Evolutionary conservation across 2,113 vertebrate genomes (phyloP).

Genomic region (Muntiacus reevesi): DNA sequence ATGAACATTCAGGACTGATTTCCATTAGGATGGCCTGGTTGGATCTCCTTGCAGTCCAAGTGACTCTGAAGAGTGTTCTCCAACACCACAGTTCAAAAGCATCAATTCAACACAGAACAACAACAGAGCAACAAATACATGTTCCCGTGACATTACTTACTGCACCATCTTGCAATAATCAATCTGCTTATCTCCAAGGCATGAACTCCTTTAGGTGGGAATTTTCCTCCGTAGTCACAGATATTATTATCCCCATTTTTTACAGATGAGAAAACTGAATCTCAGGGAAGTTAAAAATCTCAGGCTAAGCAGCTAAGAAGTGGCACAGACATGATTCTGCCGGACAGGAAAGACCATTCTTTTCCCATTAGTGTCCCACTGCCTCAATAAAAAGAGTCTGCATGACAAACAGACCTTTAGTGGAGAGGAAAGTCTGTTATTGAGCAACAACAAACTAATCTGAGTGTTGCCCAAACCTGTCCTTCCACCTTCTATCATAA

Average conservation of each 20-base stretch:
- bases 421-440: background rate
- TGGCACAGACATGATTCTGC: background rate
- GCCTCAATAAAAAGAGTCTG: background rate
- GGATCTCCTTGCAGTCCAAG: background rate
- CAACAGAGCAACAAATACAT: background rate
- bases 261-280: background rate
- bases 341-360: background rate
- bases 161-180: background rate
- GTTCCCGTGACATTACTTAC: background rate
- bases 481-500: background rate
- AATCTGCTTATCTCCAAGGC: background rate
- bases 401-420: background rate
- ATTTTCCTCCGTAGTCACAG: background rate
- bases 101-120: background rate
- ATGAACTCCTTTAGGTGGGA: background rate
- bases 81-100: background rate
- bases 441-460: background rate
- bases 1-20: background rate
- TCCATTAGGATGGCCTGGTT: background rate
- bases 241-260: background rate
- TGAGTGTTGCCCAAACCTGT: background rate
- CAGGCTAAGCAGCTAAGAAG: background rate
- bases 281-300: background rate
- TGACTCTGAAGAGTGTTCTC: background rate
- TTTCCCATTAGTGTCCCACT: background rate